Base-by-base conservation (phyloP, 35 echinoderm and acorn worm species). In the Ophiothrix spiculata region DNA sequence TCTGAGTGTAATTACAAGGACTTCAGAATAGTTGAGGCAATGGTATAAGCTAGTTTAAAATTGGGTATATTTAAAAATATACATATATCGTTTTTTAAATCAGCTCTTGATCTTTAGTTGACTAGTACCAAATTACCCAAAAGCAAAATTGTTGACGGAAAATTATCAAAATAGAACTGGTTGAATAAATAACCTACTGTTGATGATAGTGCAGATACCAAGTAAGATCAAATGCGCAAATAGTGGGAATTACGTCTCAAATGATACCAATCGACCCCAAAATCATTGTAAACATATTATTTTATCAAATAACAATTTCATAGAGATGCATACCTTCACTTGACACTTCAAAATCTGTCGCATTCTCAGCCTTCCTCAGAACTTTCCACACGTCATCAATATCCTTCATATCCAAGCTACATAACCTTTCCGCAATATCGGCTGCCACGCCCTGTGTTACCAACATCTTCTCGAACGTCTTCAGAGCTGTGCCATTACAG, bases 381-480 rank as follows among this genome's bases (percentile, higher is more conserved):
- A 74, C 75, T 31, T 45, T 84, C 93, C 93, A 95, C 21, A 88
- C 82, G 56, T 91, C 90, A 64, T 91, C 89, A 13, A 94, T 37
- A 21, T 86, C 78, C 2, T 85, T 49, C 78, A 94, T 69, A 29
- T 79, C 75, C 37, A 76, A 34, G 8, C 56, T 40, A 21, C 86
- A 84, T 19, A 95, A 76, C 75, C 37, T 79, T 33, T 91, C 34
- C 1, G 93, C 93, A 41, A 91, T 28, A 4, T 73, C 10, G 35
- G 36, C 39, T 14, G 81, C 36, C 0, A 92, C 93, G 29, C 93
- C 93, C 21, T 95, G 93, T 19, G 80, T 81, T 10, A 92, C 75
- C 0, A 95, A 60, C 93, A 95, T 95, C 21, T 84, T 69, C 76
- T 83, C 54, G 81, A 95, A 95, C 36, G 88, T 91, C 0, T 84